Percentiles rank a stretch among this genome's conserved stretches.
These are phyloP conservation scores for Tetramorium alpestre DNA, from an alignment of 1,140 invertebrate species.

Conservation along the genomic window DNA sequence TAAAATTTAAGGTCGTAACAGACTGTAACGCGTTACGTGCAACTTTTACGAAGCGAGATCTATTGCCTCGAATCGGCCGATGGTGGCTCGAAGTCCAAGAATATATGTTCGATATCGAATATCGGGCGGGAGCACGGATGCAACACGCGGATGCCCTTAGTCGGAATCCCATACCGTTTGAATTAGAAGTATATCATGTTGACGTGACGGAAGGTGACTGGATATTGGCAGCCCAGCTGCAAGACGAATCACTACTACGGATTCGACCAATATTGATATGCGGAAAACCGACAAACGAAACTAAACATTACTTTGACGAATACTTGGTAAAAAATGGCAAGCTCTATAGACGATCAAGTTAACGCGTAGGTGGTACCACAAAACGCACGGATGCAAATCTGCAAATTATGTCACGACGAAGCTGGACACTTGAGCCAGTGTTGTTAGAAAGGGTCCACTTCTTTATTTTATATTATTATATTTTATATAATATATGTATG, in stretches of 20 bases:
- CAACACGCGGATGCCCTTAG: slow-evolving; percentile 1
- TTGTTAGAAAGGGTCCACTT: too few relatives aligned
- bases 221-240: background rate
- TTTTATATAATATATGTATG: too few relatives aligned
- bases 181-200: background rate
- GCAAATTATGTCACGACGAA: background rate
- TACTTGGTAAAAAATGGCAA: background rate
- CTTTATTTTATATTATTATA: too few relatives aligned
- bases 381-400: background rate
- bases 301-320: background rate
- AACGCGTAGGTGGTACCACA: background rate
- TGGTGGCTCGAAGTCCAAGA: slow-evolving; percentile 25
- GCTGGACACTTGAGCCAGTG: background rate
- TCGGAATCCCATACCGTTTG: background rate
- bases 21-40: background rate
- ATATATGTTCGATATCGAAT: background rate
- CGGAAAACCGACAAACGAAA: background rate
- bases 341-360: background rate
- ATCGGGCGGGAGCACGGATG: background rate
- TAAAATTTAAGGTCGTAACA: background rate
- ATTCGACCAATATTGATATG: background rate
- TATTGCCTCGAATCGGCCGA: background rate
- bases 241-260: background rate
- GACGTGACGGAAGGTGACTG: slow-evolving; percentile 6
- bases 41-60: background rate